Percentiles rank a stretch among this genome's conserved stretches.
These are phyloP conservation scores for Philaenus spumarius DNA, from an alignment of 1,140 invertebrate species.

Conservation along the genomic window DNA sequence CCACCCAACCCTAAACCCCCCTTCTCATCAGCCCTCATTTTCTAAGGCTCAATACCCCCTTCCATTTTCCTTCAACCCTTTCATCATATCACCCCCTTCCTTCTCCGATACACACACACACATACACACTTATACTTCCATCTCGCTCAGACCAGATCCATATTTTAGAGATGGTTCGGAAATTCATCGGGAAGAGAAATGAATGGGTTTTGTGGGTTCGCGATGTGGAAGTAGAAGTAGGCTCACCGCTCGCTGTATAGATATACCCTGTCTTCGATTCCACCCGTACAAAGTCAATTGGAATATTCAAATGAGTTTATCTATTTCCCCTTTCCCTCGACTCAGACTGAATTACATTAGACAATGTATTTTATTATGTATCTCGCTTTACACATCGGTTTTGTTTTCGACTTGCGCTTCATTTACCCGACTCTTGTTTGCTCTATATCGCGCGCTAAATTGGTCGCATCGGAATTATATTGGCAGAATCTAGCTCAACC, in stretches of 20 bases:
- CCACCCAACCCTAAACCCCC: conserved; percentile 13
- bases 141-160: conserved; percentile 12
- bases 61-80: conserved; percentile 21
- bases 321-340: conserved; percentile 34
- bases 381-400: too few species aligned
- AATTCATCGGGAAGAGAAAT: conserved; percentile 16
- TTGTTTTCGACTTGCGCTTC: too few species aligned
- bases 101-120: conserved; percentile 8
- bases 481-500: too few species aligned
- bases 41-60: conserved; percentile 23
- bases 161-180: conserved; percentile 21
- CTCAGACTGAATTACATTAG: conserved; percentile 14
- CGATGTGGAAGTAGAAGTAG: conserved; percentile 1
- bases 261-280: background rate
- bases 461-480: too few species aligned
- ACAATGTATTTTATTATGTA: conserved; percentile 20
- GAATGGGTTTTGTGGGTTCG: conserved; percentile 1
- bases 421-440: background rate
- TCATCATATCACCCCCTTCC: conserved; percentile 13
- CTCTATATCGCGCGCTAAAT: too few species aligned
- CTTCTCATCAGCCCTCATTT: conserved; percentile 25
- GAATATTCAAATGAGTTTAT: conserved; percentile 30
- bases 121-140: conserved; percentile 5
- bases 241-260: too few species aligned
- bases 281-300: conserved; percentile 18